phyloP scores from a whole-genome alignment of 2,888 invertebrate species.

The Notodonta dromedarius region DNA sequence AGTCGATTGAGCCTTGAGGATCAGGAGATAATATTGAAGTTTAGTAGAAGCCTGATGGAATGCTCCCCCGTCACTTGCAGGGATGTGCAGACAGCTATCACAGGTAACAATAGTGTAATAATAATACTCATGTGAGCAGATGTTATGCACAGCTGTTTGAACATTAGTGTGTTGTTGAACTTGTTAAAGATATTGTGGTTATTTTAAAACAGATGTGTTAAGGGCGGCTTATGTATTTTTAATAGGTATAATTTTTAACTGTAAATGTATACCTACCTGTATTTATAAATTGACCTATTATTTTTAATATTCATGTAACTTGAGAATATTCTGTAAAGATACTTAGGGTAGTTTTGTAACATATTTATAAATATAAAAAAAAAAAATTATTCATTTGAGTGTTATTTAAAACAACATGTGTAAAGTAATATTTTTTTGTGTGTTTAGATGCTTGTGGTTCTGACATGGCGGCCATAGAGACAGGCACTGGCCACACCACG shows the following conservation, averaged over 20 bases:
- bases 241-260: too few species aligned
- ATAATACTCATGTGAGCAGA: neutral
- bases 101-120: constrained; percentile 48
- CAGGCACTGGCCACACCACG: constrained; percentile 16
- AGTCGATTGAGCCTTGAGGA: constrained; percentile 74
- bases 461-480: constrained; percentile 44
- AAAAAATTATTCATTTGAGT: too few species aligned
- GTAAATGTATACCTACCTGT: too few species aligned
- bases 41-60: constrained; percentile 80
- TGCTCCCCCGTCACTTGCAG: constrained; percentile 66
- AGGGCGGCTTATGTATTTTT: too few species aligned
- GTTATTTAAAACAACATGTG: constrained; percentile 1
- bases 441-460: constrained; percentile 68
- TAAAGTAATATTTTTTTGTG: constrained; percentile 13
- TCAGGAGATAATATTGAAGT: constrained; percentile 81
- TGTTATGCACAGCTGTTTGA: constrained; percentile 1
- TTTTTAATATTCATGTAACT: too few species aligned
- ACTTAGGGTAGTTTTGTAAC: too few species aligned
- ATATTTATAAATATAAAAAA: too few species aligned
- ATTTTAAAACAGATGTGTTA: too few species aligned
- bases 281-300: too few species aligned
- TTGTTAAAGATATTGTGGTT: neutral
- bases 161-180: neutral
- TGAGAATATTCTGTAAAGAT: too few species aligned
- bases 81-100: constrained; percentile 72